These are phyloP conservation scores for Agonopterix arenella DNA, from an alignment of 2,888 invertebrate genomes.

Conservation along the genomic window DNA sequence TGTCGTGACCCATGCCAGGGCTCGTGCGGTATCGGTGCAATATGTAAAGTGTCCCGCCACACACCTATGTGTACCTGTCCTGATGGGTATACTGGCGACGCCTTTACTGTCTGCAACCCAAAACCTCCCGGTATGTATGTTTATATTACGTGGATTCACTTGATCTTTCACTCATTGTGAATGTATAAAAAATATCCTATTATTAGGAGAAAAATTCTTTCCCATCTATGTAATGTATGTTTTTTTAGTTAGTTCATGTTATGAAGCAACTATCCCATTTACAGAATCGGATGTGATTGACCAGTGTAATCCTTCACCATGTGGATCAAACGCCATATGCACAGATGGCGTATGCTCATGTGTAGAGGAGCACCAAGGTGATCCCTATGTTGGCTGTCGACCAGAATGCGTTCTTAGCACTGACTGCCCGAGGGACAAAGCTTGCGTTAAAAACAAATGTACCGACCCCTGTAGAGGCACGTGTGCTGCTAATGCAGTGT, in stretches of 20 bases:
- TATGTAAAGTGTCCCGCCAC: slow-evolving; percentile 82
- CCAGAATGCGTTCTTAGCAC: slow-evolving; percentile 83
- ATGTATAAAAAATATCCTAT: neutral
- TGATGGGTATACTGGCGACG: slow-evolving; percentile 81
- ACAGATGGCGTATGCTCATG: slow-evolving; percentile 78
- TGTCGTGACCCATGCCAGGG: slow-evolving; percentile 85
- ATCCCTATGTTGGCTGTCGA: slow-evolving; percentile 81
- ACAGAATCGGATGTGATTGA: slow-evolving; percentile 23
- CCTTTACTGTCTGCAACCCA: slow-evolving; percentile 72
- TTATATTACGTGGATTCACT: neutral
- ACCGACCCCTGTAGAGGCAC: slow-evolving; percentile 82
- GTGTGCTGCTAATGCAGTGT: slow-evolving; percentile 82
- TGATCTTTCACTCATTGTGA: too few species aligned
- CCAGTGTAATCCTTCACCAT: slow-evolving; percentile 80
- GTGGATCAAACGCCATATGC: slow-evolving; percentile 79
- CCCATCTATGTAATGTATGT: neutral
- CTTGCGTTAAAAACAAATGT: slow-evolving; percentile 83
- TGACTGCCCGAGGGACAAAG: slow-evolving; percentile 80
- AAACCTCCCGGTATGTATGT: slow-evolving; percentile 54
- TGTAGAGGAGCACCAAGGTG: slow-evolving; percentile 78
- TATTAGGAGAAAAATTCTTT: neutral
- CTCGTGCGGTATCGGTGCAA: slow-evolving; percentile 79
- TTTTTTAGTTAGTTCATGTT: neutral
- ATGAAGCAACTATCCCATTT: slow-evolving; percentile 1
- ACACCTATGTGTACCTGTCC: slow-evolving; percentile 85